Evolutionary conservation across 2,113 vertebrate species (phyloP).

Genomic region (Cheilinus undulatus): DNA sequence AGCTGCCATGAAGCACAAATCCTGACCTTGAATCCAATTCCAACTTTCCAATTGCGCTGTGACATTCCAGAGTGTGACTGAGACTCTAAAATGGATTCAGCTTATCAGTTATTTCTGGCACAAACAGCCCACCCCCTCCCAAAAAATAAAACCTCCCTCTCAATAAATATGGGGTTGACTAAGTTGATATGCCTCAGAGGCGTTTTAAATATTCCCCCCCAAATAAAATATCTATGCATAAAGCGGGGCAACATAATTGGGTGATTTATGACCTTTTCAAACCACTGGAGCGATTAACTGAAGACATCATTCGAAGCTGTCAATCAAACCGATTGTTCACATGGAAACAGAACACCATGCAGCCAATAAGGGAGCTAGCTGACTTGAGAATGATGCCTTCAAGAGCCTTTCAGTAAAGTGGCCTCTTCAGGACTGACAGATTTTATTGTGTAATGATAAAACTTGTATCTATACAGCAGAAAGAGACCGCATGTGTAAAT

Average conservation of each 20-base stretch:
- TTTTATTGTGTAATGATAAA: constrained; percentile 46
- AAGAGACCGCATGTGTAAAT: constrained; percentile 1
- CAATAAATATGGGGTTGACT: constrained; percentile 78
- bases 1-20: constrained; percentile 50
- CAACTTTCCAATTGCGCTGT: constrained; percentile 47
- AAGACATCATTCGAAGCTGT: constrained; percentile 82
- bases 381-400: constrained; percentile 62
- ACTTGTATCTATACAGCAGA: constrained; percentile 19
- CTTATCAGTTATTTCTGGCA: constrained; percentile 77
- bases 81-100: constrained; percentile 67
- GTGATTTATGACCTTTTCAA: constrained; percentile 84
- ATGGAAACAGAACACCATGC: constrained; percentile 74
- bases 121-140: constrained; percentile 46
- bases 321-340: constrained; percentile 81
- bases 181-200: constrained; percentile 75
- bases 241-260: constrained; percentile 77
- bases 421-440: constrained; percentile 54
- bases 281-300: constrained; percentile 82
- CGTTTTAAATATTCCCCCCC: constrained; percentile 75
- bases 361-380: constrained; percentile 59
- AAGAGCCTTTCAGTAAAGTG: constrained; percentile 57
- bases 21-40: constrained; percentile 68
- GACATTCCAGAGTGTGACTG: constrained; percentile 62
- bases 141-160: constrained; percentile 41
- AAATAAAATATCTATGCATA: constrained; percentile 79